Base-by-base conservation (phyloP, 2,113 vertebrate genomes). In the Psophia crepitans region DNA sequence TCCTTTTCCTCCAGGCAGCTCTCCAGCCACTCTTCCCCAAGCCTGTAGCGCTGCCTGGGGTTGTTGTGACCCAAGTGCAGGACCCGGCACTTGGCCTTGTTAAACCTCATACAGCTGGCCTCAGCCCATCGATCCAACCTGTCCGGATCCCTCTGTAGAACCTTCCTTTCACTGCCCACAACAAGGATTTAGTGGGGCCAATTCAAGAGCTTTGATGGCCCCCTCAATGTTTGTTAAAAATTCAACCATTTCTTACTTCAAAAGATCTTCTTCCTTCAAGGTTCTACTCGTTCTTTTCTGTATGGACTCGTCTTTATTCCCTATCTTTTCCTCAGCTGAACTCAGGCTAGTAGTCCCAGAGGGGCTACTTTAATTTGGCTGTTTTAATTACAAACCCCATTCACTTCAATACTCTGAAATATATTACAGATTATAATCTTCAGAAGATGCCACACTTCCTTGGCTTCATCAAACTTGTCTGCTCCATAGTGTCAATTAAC, bases 111-210 rank as follows among this genome's bases (percentile, higher is more conserved):
- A n/a, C n/a, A n/a, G n/a, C n/a, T n/a, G n/a, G n/a, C n/a, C n/a
- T n/a, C n/a, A n/a, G n/a, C n/a, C n/a, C n/a, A n/a, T n/a, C n/a
- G n/a, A n/a, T n/a, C n/a, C n/a, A n/a, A n/a, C n/a, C n/a, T n/a
- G n/a, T n/a, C n/a, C n/a, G n/a, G n/a, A n/a, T n/a, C n/a, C n/a
- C n/a, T n/a, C n/a, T n/a, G n/a, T n/a, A n/a, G n/a, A n/a, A n/a
- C n/a, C n/a, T n/a, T n/a, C 23, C 11, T 82, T 93, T 76, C 9
- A 73, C 27, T 77, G 53, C 27, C 68, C 13, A 44, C 13, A 53
- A 11, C 2, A 4, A 87, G 8, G 17, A 65, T 57, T 71, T 2
- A 0, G 7, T 61, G 32, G 6, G 32, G 16, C 5, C 8, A 4
- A 73, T 75, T 77, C 11, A 43, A 66, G 16, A 89, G 32, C 1